Percentiles rank a stretch among this genome's conserved stretches.
phyloP scores from a whole-genome alignment of 1,140 invertebrate genomes.

The Hydropsyche tenuis region DNA sequence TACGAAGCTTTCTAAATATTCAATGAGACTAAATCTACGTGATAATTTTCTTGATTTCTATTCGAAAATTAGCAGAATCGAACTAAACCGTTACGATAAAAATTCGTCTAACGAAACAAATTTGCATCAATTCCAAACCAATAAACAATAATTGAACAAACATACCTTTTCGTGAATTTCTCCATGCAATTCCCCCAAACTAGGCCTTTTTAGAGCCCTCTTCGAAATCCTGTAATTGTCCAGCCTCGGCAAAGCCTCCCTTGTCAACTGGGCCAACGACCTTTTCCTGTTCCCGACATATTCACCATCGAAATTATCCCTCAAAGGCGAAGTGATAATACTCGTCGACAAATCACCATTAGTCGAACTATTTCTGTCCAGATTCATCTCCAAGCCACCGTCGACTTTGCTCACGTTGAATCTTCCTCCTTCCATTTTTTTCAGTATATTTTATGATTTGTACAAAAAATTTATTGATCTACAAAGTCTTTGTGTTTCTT shows the following conservation, averaged over 20 bases:
- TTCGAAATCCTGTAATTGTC: slow-evolving; percentile 89
- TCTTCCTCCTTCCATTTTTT: slow-evolving; percentile 43
- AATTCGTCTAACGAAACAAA: too few species aligned
- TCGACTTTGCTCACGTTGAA: slow-evolving; percentile 47
- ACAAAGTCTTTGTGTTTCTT: slow-evolving; percentile 6
- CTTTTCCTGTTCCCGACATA: slow-evolving; percentile 60
- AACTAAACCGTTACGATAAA: too few species aligned
- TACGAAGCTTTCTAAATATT: too few species aligned
- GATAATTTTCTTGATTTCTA: too few species aligned
- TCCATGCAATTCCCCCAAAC: slow-evolving; percentile 74
- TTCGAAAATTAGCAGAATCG: too few species aligned
- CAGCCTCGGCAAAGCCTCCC: slow-evolving; percentile 83
- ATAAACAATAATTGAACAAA: not conserved
- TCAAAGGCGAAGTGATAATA: slow-evolving; percentile 52
- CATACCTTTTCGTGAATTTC: slow-evolving; percentile 54
- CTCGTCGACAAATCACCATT: slow-evolving; percentile 49
- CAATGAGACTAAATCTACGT: too few species aligned
- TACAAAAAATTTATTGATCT: not conserved
- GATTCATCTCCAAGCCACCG: not conserved
- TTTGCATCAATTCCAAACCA: too few species aligned
- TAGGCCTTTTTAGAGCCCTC: slow-evolving; percentile 73
- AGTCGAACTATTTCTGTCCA: not conserved
- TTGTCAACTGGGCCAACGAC: slow-evolving; percentile 66
- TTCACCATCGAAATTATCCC: slow-evolving; percentile 46
- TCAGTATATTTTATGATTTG: not conserved